Base-by-base conservation (phyloP, 2,113 vertebrate species). In the Himantopus leucocephalus region DNA sequence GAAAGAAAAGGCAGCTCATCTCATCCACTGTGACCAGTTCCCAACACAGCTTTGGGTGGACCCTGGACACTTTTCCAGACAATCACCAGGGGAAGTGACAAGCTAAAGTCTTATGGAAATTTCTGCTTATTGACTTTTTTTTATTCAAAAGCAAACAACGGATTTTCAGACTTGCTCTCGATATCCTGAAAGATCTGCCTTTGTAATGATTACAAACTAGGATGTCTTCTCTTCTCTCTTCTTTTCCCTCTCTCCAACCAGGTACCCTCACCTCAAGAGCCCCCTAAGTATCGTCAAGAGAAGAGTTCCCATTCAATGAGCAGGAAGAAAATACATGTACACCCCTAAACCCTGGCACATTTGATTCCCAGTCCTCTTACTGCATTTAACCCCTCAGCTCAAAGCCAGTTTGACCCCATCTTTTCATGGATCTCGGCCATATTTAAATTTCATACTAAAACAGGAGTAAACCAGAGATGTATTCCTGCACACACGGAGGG, bases 351-450 rank as follows among this genome's bases (percentile, higher is more conserved):
- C 19, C 27, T 9, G n/a, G 27, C 12, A 66, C 1, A 5, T 30
- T 30, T 47, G 41, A 45, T n/a, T 91, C n/a, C 60, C 56, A 84
- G 14, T 4, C 34, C 35, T 83, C 1, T 0, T 23, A 34, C 0
- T 23, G 32, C 50, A 37, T 29, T 47, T 67, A 83, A 59, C 3
- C 8, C 12, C 59, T 59, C 37, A 23, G 20, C 32, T 34, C 73
- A 75, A 93, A 91, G 48, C 56, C 63, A 81, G 6, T 19, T 16
- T 68, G 37, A 47, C 55, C 19, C 21, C 53, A 53, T 39, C 35
- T n/a, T 86, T 47, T 63, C 59, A 27, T 7, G 22, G 58, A 60
- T 6, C 24, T 35, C 18, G 24, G 47, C 26, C n/a, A 34, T 5
- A 39, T 37, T 73, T 41, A 68, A 45, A 55, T 74, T 77, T 29